These are phyloP conservation scores for Saguinus midas DNA, from an alignment of 2,113 vertebrate species.

Conservation along the genomic window DNA sequence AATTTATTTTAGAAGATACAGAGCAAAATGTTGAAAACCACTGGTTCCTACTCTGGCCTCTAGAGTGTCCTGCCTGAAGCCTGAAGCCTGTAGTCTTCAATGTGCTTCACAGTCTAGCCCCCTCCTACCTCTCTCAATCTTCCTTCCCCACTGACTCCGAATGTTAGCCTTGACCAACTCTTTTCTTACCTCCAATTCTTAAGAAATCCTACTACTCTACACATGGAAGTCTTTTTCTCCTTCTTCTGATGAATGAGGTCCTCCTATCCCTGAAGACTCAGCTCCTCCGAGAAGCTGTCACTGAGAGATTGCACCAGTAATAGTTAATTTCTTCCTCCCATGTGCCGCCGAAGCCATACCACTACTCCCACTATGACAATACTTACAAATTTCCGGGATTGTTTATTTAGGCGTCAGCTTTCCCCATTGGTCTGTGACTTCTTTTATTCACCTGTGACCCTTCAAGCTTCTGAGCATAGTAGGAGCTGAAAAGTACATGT, in stretches of 20 bases:
- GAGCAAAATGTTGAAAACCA: neutral
- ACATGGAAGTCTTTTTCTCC: neutral
- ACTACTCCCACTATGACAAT: no score
- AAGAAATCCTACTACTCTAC: neutral
- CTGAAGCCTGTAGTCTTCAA: fast-evolving
- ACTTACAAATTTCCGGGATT: neutral
- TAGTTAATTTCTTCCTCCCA: neutral
- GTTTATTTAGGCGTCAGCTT: neutral
- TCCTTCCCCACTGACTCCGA: neutral
- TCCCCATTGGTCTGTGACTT: neutral
- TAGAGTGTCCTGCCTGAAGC: neutral
- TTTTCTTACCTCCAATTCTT: neutral
- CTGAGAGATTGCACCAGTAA: neutral
- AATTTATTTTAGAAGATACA: neutral
- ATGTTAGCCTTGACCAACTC: neutral
- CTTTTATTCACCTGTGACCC: neutral
- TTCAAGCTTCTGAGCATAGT: neutral
- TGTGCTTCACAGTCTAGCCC: fast-evolving
- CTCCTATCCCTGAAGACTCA: neutral
- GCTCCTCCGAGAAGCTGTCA: neutral
- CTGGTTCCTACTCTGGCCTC: fast-evolving
- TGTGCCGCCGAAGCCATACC: neutral
- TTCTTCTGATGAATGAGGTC: neutral
- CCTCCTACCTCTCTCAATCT: neutral
- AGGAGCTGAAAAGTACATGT: neutral